phyloP scores from a whole-genome alignment of 2,113 vertebrate genomes.

The Grus americana region DNA sequence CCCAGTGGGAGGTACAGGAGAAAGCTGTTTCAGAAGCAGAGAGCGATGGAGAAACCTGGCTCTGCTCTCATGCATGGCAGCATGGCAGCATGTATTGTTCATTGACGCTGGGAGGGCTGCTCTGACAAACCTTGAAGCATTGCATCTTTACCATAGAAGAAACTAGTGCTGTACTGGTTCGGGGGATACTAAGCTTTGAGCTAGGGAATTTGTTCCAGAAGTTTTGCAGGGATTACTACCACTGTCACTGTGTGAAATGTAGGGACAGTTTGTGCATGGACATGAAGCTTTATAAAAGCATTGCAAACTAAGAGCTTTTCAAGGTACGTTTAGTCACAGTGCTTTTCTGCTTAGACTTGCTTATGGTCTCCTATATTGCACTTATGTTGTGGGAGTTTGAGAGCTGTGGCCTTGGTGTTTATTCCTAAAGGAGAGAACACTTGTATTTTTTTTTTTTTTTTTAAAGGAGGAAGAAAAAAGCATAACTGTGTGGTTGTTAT shows the following conservation, averaged over 20 bases:
- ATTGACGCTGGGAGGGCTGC: background rate
- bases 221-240: constrained; percentile 18
- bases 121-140: background rate
- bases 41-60: background rate
- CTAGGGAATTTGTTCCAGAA: constrained; percentile 24
- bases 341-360: constrained; percentile 33
- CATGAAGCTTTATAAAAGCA: background rate
- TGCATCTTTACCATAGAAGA: background rate
- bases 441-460: background rate
- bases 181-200: background rate
- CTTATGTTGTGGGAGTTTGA: constrained; percentile 9
- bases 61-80: background rate
- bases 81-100: rapidly evolving
- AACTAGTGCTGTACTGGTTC: background rate
- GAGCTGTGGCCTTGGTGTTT: constrained; percentile 27
- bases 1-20: background rate
- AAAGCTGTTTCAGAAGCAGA: background rate
- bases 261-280: background rate
- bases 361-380: background rate
- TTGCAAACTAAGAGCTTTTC: constrained; percentile 30
- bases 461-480: background rate
- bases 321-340: constrained; percentile 22
- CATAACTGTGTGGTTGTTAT: constrained; percentile 34
- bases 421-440: constrained; percentile 30
- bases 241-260: background rate